phyloP scores from a whole-genome alignment of 2,797 vertebrate species.

The Protonibea diacanthus region DNA sequence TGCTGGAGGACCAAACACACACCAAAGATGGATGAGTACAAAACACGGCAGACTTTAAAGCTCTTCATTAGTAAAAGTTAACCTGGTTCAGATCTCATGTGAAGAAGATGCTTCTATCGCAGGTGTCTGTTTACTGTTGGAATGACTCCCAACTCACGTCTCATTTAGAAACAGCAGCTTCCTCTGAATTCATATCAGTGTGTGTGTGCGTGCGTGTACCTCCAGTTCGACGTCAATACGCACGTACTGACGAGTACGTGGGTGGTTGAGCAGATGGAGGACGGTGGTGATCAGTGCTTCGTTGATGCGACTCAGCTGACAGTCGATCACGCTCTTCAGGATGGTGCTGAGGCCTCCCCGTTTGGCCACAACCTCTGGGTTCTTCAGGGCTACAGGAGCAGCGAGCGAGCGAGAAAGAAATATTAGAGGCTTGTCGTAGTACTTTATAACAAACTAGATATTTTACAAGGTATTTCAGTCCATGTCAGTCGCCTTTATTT shows the following conservation, averaged over 20 bases:
- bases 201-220: conserved; percentile 79
- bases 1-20: conserved; percentile 85
- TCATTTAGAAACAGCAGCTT: conserved; percentile 40
- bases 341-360: conserved; percentile 97
- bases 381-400: conserved; percentile 90
- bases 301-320: conserved; percentile 98
- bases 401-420: neutral
- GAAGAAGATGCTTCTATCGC: conserved; percentile 32
- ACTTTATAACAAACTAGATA: neutral
- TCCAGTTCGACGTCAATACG: conserved; percentile 96
- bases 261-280: conserved; percentile 98
- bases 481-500: too few relatives aligned
- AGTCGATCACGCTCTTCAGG: conserved; percentile 98
- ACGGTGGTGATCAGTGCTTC: conserved; percentile 99
- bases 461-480: neutral
- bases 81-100: conserved; percentile 41
- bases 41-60: neutral
- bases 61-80: conserved; percentile 24
- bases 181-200: conserved; percentile 12
- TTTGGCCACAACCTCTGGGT: conserved; percentile 97
- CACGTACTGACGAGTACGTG: conserved; percentile 96
- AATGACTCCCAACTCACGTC: conserved; percentile 44
- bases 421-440: neutral
- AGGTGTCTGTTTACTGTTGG: conserved; percentile 64
- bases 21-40: conserved; percentile 21